Percentiles rank a stretch among this genome's conserved stretches.
Evolutionary conservation across 2,113 vertebrate genomes (phyloP).

Genomic region (Catagonus wagneri): DNA sequence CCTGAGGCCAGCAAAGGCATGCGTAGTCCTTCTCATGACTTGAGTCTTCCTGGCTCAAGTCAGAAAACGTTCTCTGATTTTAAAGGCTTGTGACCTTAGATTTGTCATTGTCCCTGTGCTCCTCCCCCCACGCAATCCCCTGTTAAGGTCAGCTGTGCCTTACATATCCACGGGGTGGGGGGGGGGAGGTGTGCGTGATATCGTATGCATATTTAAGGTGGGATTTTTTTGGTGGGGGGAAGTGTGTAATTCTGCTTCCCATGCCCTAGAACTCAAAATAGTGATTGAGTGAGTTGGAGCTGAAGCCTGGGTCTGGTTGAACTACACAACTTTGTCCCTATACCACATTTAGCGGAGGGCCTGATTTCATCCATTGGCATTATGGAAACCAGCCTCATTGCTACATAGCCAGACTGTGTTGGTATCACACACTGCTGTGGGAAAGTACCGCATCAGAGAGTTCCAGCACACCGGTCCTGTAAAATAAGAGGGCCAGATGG

Average conservation of each 20-base stretch:
- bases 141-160: not conserved
- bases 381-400: not conserved
- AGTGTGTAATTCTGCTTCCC: not conserved
- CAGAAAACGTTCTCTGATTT: not conserved
- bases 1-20: not conserved
- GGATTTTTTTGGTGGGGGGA: not conserved
- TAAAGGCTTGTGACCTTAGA: not conserved
- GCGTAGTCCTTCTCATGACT: not conserved
- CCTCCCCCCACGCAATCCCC: not conserved
- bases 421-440: not conserved
- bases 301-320: not conserved
- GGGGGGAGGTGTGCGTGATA: no score
- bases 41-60: not conserved
- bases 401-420: not conserved
- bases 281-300: not conserved
- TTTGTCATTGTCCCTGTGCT: not conserved
- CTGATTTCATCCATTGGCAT: not conserved
- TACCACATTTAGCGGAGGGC: not conserved
- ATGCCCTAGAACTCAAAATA: not conserved
- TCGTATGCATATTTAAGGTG: not conserved
- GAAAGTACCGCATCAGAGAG: not conserved
- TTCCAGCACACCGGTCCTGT: not conserved
- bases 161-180: not conserved
- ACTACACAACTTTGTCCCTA: not conserved
- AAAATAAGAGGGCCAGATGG: not conserved